Evolutionary conservation across 2,113 vertebrate genomes (phyloP).

Genomic region (Platysternon megacephalum): DNA sequence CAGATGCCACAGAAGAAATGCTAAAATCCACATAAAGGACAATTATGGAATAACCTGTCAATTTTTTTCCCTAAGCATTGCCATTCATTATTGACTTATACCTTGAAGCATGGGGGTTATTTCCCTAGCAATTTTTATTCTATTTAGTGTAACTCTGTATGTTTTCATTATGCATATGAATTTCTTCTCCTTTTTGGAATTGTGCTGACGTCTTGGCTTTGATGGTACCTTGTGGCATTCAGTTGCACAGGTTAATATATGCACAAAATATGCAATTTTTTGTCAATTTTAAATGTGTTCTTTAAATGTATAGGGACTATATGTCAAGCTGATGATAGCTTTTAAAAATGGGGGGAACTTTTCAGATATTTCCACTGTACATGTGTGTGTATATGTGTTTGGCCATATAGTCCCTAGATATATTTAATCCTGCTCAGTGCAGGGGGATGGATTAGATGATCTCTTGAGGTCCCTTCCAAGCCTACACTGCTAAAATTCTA

Average conservation of each 20-base stretch:
- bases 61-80: background rate
- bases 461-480: background rate
- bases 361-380: background rate
- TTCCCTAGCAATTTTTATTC: conserved; percentile 16
- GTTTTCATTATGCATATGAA: conserved; percentile 56
- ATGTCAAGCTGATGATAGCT: background rate
- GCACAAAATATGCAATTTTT: background rate
- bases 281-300: background rate
- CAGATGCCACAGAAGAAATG: background rate
- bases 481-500: background rate
- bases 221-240: conserved; percentile 1
- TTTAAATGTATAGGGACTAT: background rate
- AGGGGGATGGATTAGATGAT: background rate
- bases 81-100: background rate
- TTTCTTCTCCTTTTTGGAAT: conserved; percentile 56
- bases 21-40: background rate
- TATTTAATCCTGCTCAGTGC: background rate
- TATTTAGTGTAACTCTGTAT: background rate
- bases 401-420: background rate
- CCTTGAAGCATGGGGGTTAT: conserved; percentile 18
- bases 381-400: background rate
- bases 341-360: background rate
- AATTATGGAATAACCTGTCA: background rate
- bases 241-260: conserved; percentile 29
- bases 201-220: conserved; percentile 32